A percentile compares a stretch with the other conserved stretches of the same genome.
These are phyloP conservation scores for Axinella damicornis DNA, from an alignment of 37 sponge, comb jelly and placozoan genomes.

Conservation along the genomic window DNA sequence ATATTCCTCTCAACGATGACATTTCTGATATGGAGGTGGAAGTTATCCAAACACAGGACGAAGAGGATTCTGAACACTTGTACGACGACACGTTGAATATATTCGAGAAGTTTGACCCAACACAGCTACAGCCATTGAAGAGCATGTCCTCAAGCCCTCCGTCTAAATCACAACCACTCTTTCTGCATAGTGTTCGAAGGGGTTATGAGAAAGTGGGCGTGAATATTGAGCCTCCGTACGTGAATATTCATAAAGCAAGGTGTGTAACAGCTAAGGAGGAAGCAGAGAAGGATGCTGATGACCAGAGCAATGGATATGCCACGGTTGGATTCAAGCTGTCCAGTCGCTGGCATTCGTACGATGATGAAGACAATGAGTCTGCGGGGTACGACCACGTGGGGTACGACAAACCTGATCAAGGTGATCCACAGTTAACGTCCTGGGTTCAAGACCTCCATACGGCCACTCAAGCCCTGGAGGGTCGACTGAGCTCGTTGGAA, in stretches of 20 bases:
- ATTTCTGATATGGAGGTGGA: conserved; percentile 11
- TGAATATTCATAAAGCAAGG: no score
- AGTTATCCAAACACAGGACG: not conserved
- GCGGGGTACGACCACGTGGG: not conserved
- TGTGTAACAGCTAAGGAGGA: no score
- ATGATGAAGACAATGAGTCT: not conserved
- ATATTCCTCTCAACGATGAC: conserved; percentile 27
- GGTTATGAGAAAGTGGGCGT: no score
- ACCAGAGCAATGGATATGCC: not conserved
- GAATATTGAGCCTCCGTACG: no score
- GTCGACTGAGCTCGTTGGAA: not conserved
- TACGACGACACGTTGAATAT: conserved; percentile 1
- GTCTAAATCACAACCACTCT: no score
- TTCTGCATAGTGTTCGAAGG: no score
- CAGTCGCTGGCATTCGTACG: not conserved
- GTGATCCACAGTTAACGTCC: not conserved
- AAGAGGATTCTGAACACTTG: not conserved
- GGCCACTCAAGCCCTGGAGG: not conserved
- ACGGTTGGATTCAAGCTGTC: not conserved
- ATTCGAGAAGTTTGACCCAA: not conserved
- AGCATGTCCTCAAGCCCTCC: no score
- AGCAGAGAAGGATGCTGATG: no score
- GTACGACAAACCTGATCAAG: not conserved
- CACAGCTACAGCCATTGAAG: no score
- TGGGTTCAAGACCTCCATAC: not conserved